Percentiles rank a stretch among this genome's conserved stretches.
Evolutionary conservation across 2,113 vertebrate species (phyloP).

Genomic region (Psilopsiagon aymara): DNA sequence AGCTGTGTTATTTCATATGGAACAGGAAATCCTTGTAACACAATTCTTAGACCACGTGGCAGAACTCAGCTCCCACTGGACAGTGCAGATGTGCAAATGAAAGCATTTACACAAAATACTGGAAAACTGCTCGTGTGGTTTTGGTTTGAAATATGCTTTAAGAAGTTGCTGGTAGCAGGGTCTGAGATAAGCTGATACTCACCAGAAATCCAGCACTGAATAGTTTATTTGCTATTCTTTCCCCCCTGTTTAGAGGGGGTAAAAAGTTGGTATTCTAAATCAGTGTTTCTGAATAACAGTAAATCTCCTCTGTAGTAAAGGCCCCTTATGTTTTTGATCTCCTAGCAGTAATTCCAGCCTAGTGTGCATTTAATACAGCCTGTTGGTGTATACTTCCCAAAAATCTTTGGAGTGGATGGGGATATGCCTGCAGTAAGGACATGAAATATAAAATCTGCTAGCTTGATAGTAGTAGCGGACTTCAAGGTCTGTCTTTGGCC

Average conservation of each 20-base stretch:
- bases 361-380: not conserved
- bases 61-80: slow-evolving; percentile 6
- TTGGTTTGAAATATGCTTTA: not conserved
- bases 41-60: not conserved
- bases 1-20: not conserved
- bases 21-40: not conserved
- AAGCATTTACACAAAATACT: not conserved
- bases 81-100: not conserved
- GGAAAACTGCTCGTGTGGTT: not conserved
- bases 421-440: not conserved
- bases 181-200: not conserved
- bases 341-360: not conserved
- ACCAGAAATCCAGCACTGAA: not conserved
- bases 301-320: not conserved
- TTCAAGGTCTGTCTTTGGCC: not conserved
- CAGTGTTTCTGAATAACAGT: not conserved
- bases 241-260: not conserved
- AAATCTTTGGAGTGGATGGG: not conserved
- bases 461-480: not conserved
- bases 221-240: not conserved
- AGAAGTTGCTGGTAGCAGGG: not conserved
- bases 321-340: not conserved
- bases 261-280: not conserved
- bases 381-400: not conserved
- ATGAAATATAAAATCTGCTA: not conserved